Evolutionary conservation across 2,797 vertebrate species (phyloP).

Genomic region (Sphenopsis melanotis): DNA sequence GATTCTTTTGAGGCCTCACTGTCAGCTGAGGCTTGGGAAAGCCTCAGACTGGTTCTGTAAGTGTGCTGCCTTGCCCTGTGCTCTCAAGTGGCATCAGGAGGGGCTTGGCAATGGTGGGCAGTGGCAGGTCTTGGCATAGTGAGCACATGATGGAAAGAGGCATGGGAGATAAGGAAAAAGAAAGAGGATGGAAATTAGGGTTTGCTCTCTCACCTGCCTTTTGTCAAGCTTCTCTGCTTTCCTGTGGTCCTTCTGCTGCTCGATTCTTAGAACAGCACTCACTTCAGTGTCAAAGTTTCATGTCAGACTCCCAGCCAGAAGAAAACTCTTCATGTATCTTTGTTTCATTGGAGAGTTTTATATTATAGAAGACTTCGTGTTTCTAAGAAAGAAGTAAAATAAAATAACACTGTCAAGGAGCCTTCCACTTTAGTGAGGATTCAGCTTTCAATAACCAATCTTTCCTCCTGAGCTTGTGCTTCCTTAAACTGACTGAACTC

Average conservation of each 20-base stretch:
- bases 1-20: neutral
- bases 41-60: neutral
- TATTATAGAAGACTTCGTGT: neutral
- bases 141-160: neutral
- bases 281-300: neutral
- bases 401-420: neutral
- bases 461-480: neutral
- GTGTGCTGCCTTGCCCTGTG: neutral
- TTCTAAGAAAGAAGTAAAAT: neutral
- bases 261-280: neutral
- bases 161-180: neutral
- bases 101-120: neutral
- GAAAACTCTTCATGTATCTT: neutral
- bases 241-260: neutral
- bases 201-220: neutral
- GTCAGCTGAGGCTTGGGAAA: neutral
- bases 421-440: neutral
- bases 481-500: neutral
- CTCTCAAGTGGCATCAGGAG: neutral
- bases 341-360: neutral
- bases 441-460: neutral
- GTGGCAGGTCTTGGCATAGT: neutral
- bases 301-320: neutral
- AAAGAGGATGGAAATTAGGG: neutral
- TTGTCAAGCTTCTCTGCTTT: neutral